Conservation (phyloP, 2,888 invertebrate species). For the Heliconius erato region DNA sequence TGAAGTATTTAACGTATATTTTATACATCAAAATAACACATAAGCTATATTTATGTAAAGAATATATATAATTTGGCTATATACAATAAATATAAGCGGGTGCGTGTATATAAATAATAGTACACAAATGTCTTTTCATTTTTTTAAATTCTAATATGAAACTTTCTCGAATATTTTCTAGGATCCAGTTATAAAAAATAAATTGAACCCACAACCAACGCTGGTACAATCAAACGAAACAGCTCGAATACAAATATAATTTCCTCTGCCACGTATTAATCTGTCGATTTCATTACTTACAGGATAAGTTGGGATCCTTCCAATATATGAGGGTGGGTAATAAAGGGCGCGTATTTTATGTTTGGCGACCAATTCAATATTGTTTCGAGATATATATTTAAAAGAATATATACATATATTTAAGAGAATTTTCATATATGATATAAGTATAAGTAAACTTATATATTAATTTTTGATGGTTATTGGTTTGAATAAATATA, state of each 20-base stretch:
- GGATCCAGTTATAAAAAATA: background rate
- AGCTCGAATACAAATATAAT: constrained; percentile 5
- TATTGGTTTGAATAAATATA: background rate
- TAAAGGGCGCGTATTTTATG: constrained; percentile 45
- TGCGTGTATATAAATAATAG: too few relatives aligned
- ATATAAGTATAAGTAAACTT: too few relatives aligned
- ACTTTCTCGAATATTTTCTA: too few relatives aligned
- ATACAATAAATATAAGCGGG: too few relatives aligned
- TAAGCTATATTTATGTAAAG: too few relatives aligned
- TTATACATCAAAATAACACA: too few relatives aligned
- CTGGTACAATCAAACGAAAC: background rate
- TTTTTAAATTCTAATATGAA: too few relatives aligned
- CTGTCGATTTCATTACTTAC: constrained; percentile 40
- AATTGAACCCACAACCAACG: background rate
- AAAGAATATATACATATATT: too few relatives aligned
- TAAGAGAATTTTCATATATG: background rate
- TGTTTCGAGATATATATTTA: constrained; percentile 45
- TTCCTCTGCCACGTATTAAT: constrained; percentile 33
- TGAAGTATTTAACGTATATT: too few relatives aligned
- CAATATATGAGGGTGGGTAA: constrained; percentile 45
- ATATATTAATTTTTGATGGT: background rate
- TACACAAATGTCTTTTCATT: background rate
- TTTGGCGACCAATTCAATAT: constrained; percentile 45
- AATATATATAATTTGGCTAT: too few relatives aligned
- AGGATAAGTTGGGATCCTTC: constrained; percentile 37